phyloP scores from a whole-genome alignment of 2,888 invertebrate genomes.

The Endomychus coccineus region DNA sequence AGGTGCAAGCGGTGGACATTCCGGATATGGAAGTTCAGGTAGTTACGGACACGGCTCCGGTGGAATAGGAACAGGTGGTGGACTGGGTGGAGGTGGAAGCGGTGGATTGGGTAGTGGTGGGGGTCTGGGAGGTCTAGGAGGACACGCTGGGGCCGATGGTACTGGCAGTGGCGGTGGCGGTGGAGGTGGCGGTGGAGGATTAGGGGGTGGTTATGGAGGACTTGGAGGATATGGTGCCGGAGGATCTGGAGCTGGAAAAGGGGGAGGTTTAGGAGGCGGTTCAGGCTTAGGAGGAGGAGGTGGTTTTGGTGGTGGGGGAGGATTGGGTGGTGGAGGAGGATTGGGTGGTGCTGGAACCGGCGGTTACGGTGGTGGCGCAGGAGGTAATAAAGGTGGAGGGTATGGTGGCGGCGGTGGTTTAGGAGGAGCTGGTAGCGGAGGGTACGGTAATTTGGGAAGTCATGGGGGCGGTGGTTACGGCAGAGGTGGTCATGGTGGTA shows the following conservation, averaged over 20 bases:
- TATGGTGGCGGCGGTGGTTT: slow-evolving; percentile 41
- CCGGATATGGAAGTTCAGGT: slow-evolving; percentile 7
- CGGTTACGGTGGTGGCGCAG: slow-evolving; percentile 44
- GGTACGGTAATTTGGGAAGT: slow-evolving; percentile 44
- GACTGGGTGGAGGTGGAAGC: slow-evolving; percentile 21
- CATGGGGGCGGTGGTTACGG: slow-evolving; percentile 15
- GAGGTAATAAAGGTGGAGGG: slow-evolving; percentile 32
- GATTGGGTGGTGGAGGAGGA: slow-evolving; percentile 23
- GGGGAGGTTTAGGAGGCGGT: slow-evolving; percentile 26
- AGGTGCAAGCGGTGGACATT: slow-evolving; percentile 11
- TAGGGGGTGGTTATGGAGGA: slow-evolving; percentile 11
- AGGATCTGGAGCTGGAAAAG: slow-evolving; percentile 8
- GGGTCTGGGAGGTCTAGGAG: slow-evolving; percentile 9
- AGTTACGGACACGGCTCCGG: slow-evolving; percentile 43
- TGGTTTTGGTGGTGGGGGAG: slow-evolving; percentile 27
- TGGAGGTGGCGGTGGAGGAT: slow-evolving; percentile 7
- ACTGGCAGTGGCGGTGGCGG: slow-evolving; percentile 14
- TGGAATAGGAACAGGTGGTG: slow-evolving; percentile 33
- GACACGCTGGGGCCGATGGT: slow-evolving; percentile 13
- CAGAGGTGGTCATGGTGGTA: slow-evolving; percentile 12
- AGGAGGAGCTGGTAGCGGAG: slow-evolving; percentile 36
- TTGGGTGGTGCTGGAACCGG: slow-evolving; percentile 25
- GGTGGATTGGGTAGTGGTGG: slow-evolving; percentile 10
- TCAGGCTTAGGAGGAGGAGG: slow-evolving; percentile 22
- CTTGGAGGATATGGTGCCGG: slow-evolving; percentile 4